phyloP scores from a whole-genome alignment of 2,888 invertebrate species.

The Camponotus fellah region DNA sequence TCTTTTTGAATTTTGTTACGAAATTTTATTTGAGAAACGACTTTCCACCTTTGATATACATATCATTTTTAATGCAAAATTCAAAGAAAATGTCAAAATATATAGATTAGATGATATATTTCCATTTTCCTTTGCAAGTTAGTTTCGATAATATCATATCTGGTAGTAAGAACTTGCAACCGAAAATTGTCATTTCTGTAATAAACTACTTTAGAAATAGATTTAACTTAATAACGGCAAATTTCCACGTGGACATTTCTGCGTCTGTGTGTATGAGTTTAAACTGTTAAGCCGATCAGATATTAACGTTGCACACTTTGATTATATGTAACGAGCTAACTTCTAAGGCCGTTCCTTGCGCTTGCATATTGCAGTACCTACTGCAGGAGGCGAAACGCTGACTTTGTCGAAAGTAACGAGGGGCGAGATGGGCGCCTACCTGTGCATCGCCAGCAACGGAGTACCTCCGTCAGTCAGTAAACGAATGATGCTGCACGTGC shows the following conservation, averaged over 20 bases:
- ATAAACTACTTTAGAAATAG: not conserved
- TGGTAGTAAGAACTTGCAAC: not conserved
- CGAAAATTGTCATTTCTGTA: not conserved
- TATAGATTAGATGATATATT: not conserved
- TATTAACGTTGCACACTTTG: slow-evolving; percentile 43
- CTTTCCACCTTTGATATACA: not conserved
- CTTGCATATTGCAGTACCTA: slow-evolving; percentile 87
- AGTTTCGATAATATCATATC: not conserved
- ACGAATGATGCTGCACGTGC: slow-evolving; percentile 96
- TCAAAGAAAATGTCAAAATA: not conserved
- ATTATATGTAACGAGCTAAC: slow-evolving; percentile 52
- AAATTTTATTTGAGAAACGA: not conserved
- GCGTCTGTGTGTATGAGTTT: not conserved
- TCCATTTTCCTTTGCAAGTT: not conserved
- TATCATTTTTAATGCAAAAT: not conserved
- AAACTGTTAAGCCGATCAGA: slow-evolving; percentile 27
- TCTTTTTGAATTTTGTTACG: not conserved
- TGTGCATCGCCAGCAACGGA: slow-evolving; percentile 96
- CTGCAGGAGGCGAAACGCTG: slow-evolving; percentile 93
- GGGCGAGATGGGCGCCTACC: slow-evolving; percentile 95
- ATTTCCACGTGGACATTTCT: slow-evolving; percentile 19
- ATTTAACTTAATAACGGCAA: slow-evolving; percentile 7
- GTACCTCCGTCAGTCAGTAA: slow-evolving; percentile 96
- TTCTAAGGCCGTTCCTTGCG: slow-evolving; percentile 35
- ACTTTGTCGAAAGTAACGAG: slow-evolving; percentile 94